Conservation (phyloP, 2,888 invertebrate genomes). For the Euzetes globulus region DNA sequence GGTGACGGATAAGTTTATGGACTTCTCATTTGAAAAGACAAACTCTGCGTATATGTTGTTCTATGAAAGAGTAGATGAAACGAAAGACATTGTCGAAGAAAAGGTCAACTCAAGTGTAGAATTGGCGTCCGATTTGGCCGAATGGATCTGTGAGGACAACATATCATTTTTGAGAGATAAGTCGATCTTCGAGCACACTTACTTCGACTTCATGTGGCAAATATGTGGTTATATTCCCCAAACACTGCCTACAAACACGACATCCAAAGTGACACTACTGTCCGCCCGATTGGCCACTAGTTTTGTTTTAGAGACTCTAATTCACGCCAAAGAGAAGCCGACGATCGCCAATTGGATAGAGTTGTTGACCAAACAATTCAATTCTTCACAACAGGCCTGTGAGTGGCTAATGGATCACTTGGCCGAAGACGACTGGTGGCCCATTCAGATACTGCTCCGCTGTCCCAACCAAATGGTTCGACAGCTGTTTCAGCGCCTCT, state of each 20-base stretch:
- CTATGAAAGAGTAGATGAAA: constrained; percentile 61
- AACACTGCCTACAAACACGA: constrained; percentile 57
- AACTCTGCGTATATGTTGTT: constrained; percentile 96
- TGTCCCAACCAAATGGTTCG: constrained; percentile 86
- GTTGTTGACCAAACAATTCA: constrained; percentile 85
- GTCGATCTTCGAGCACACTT: constrained; percentile 90
- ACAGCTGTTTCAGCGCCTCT: constrained; percentile 78
- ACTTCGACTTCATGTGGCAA: constrained; percentile 94
- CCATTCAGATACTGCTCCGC: constrained; percentile 84
- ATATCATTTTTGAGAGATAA: constrained; percentile 90
- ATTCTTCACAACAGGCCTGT: constrained; percentile 62
- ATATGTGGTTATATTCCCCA: constrained; percentile 89
- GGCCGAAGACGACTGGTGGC: constrained; percentile 92
- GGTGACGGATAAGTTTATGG: constrained; percentile 92
- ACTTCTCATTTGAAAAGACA: constrained; percentile 94
- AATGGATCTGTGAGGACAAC: constrained; percentile 97
- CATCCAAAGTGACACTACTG: constrained; percentile 63
- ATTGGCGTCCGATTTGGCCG: constrained; percentile 70
- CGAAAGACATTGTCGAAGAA: neutral
- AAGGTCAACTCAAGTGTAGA: constrained; percentile 48
- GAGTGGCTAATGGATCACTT: constrained; percentile 83
- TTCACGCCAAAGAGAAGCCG: constrained; percentile 95
- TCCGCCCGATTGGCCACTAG: constrained; percentile 82
- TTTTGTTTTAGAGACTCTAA: constrained; percentile 91
- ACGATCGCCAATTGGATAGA: constrained; percentile 97